A percentile compares a stretch with the other conserved stretches of the same genome.
phyloP scores from a whole-genome alignment of 2,888 invertebrate species.

The Dicycla oo region DNA sequence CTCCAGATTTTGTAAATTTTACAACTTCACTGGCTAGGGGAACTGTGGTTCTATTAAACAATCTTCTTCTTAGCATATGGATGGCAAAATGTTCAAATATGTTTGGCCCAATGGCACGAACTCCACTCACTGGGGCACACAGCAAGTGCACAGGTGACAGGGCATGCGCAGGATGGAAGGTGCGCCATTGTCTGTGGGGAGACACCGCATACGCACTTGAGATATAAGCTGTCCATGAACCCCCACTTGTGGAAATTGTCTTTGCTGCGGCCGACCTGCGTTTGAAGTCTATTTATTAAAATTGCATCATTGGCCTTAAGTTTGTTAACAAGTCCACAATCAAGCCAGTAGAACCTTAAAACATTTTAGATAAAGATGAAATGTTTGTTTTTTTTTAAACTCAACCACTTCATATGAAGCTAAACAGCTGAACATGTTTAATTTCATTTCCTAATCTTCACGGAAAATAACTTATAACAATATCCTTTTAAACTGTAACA shows the following conservation, averaged over 20 bases:
- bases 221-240: too few relatives aligned
- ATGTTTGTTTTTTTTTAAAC: not conserved
- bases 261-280: too few relatives aligned
- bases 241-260: too few relatives aligned
- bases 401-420: not conserved
- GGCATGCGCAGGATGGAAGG: too few relatives aligned
- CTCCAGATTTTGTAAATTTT: not conserved
- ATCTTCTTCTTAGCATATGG: not conserved
- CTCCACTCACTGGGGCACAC: too few relatives aligned
- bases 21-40: not conserved
- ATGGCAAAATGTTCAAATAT: too few relatives aligned
- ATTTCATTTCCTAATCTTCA: constrained; percentile 40
- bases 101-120: too few relatives aligned
- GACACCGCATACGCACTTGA: too few relatives aligned
- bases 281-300: not conserved
- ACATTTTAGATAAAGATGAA: not conserved
- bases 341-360: not conserved
- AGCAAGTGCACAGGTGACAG: too few relatives aligned
- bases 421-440: constrained; percentile 1
- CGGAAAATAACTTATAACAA: constrained; percentile 43
- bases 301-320: not conserved
- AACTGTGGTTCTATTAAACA: not conserved
- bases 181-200: too few relatives aligned
- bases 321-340: not conserved
- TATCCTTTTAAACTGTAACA: constrained; percentile 25